Conservation (phyloP, 2,888 invertebrate species). For the Lithophane socia region DNA sequence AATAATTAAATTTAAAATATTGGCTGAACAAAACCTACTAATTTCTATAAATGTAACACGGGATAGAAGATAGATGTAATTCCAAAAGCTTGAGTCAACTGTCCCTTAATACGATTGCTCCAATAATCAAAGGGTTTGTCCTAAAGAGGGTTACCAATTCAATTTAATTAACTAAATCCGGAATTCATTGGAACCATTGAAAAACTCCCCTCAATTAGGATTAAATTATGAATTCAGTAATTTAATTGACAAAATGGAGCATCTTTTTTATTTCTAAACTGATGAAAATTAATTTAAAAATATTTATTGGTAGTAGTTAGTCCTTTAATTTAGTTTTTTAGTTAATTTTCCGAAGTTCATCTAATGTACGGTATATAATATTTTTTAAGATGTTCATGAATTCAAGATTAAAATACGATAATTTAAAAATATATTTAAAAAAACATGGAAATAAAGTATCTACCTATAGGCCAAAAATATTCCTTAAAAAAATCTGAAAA, state of each 20-base stretch:
- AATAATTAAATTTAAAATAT: not conserved
- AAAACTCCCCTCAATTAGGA: conserved; percentile 2
- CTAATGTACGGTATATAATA: too few species aligned
- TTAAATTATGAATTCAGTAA: conserved; percentile 25
- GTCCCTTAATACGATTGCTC: conserved; percentile 22
- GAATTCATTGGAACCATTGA: conserved; percentile 18
- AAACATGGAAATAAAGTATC: not conserved
- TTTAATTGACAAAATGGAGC: conserved; percentile 15
- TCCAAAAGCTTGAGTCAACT: conserved; percentile 16
- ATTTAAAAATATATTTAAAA: too few species aligned
- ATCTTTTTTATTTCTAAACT: not conserved
- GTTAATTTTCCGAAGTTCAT: too few species aligned
- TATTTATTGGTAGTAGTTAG: too few species aligned
- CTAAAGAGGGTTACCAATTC: conserved; percentile 32
- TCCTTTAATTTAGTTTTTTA: too few species aligned
- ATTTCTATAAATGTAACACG: not conserved
- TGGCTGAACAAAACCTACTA: not conserved
- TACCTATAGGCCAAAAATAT: not conserved
- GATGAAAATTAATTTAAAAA: not conserved
- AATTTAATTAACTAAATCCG: conserved; percentile 45
- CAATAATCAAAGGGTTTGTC: conserved; percentile 39
- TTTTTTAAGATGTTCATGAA: too few species aligned
- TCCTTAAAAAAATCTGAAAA: not conserved
- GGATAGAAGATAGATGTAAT: not conserved
- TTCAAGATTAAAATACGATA: too few species aligned